Conservation (phyloP, 2,113 vertebrate species). For the Sphyrna mokarran region DNA sequence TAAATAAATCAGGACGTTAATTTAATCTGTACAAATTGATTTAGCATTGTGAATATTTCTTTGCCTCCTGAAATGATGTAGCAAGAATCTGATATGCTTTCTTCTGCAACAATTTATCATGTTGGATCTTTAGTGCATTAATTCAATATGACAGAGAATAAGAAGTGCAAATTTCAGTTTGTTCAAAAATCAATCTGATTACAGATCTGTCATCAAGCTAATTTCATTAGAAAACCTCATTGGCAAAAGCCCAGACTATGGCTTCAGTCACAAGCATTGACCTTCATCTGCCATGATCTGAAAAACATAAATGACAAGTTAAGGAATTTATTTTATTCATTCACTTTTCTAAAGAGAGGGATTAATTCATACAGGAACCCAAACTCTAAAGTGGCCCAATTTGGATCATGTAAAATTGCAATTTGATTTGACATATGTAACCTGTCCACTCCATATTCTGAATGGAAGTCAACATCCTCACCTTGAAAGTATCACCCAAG, state of each 20-base stretch:
- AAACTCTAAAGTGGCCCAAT: background rate
- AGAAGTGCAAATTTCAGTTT: background rate
- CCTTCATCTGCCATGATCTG: background rate
- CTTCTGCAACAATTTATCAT: background rate
- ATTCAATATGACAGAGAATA: constrained; percentile 2
- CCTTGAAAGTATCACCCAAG: background rate
- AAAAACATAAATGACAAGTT: background rate
- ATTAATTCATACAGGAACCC: background rate
- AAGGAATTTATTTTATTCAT: background rate
- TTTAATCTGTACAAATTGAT: constrained; percentile 4
- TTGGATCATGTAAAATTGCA: background rate
- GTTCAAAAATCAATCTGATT: background rate
- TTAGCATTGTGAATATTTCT: background rate
- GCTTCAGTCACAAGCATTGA: background rate
- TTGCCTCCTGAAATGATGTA: background rate
- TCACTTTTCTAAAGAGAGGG: background rate
- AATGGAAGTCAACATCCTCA: background rate
- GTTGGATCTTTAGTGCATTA: background rate
- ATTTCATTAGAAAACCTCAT: background rate
- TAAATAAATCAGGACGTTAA: background rate
- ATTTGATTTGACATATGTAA: background rate
- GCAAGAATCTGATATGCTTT: background rate
- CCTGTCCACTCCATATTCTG: background rate
- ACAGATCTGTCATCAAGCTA: background rate
- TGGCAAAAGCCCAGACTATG: background rate